Evolutionary conservation across 1,140 invertebrate species (phyloP).

Genomic region (Goniozus legneri): DNA sequence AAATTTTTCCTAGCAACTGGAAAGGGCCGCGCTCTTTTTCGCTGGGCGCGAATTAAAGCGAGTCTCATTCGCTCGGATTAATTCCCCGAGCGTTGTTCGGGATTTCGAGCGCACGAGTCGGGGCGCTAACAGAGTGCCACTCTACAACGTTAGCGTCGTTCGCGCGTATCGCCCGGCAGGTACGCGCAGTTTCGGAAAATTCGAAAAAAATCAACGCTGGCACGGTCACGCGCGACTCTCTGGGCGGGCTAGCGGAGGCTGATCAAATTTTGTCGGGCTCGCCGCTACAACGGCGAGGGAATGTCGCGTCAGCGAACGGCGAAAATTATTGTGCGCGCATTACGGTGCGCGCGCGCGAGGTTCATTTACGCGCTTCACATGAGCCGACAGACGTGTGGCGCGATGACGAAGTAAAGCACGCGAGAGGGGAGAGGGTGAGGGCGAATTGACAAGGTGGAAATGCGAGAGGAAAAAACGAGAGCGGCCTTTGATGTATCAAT

Average conservation of each 20-base stretch:
- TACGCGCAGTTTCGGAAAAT: too few relatives aligned
- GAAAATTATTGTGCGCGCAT: neutral
- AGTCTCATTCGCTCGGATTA: too few relatives aligned
- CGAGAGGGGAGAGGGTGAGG: constrained; percentile 1
- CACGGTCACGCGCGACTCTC: neutral
- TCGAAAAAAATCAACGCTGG: neutral
- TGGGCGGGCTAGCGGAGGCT: neutral
- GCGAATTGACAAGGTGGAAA: constrained; percentile 3
- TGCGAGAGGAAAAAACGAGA: constrained; percentile 6
- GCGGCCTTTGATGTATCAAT: constrained; percentile 23
- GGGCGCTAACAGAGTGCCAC: neutral
- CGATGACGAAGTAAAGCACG: neutral
- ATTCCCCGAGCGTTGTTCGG: too few relatives aligned
- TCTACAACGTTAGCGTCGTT: neutral
- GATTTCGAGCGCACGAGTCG: too few relatives aligned
- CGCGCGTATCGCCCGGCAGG: neutral
- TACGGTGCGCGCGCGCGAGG: neutral
- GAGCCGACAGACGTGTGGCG: neutral
- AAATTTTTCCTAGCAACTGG: too few relatives aligned
- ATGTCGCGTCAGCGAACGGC: neutral
- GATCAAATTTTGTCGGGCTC: neutral
- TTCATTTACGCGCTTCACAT: neutral
- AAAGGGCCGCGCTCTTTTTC: too few relatives aligned
- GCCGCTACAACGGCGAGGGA: neutral
- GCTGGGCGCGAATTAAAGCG: too few relatives aligned